Base-by-base conservation (phyloP, 2,797 vertebrate species). In the Carapus acus region DNA sequence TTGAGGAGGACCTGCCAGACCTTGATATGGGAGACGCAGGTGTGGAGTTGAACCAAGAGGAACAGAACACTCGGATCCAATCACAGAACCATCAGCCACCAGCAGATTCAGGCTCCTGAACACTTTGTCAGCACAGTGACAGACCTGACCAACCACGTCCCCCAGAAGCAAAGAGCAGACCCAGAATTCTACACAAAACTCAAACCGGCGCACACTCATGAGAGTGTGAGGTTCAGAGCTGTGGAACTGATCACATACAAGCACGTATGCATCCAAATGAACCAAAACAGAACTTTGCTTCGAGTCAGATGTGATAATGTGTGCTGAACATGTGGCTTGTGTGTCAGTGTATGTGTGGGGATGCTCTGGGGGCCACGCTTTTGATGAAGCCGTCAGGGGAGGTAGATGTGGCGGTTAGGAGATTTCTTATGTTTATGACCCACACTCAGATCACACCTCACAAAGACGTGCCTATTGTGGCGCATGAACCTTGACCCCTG, bases 11-110 rank as follows among this genome's bases (percentile, higher is more conserved):
- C 46, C 54, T 86, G 16, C 80, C 89, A 6, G 79, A 91, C 44
- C 83, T 92, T 81, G 89, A 92, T 57, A 82, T 92, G 62, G 76
- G 84, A 3, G 88, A 87, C 34, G 62, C 85, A 68, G 80, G 82
- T 4, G 83, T 84, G 37, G 90, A 90, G 39, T 55, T 84, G 29
- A 68, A 24, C 50, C 86, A 76, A 21, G 81, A 84, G 24, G 71
- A 67, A 24, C 69, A 61, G 53, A 73, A 40, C n/a, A 21, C 73
- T 45, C 81, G 76, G 48, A 84, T 54, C 56, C 73, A 74, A 61
- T 54, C 76, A 18, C 57, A 65, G 40, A 59, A 69, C 24, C 7
- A 55, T 1, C 48, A 59, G 24, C 38, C 71, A 37, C 73, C 67
- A 24, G 44, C 66, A 0, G 65, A 66, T 39, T 37, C 65, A 13